Evolutionary conservation across 2,113 vertebrate species (phyloP).

Genomic region (Columba livia): DNA sequence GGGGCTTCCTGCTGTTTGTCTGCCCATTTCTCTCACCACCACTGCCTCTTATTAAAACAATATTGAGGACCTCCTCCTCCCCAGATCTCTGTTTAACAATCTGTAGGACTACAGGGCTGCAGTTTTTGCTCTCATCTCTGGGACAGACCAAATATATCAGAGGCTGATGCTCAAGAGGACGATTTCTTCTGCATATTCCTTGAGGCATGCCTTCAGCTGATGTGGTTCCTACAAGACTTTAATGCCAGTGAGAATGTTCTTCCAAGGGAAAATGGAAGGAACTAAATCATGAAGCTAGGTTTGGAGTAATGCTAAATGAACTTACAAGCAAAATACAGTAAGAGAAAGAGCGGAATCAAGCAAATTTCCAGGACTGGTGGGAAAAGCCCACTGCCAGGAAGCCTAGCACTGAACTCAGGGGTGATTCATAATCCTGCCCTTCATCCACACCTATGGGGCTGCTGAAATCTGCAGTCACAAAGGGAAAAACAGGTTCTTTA

Average conservation of each 20-base stretch:
- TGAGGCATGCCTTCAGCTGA: not conserved
- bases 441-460: not conserved
- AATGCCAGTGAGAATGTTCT: not conserved
- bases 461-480: not conserved
- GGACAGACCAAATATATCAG: not conserved
- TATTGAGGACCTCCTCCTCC: not conserved
- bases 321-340: not conserved
- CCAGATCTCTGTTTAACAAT: not conserved
- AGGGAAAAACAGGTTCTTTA: not conserved
- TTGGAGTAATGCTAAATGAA: not conserved
- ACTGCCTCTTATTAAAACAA: not conserved
- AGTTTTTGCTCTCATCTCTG: not conserved
- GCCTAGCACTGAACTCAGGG: not conserved
- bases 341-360: not conserved
- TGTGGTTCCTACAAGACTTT: not conserved
- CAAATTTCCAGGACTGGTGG: not conserved
- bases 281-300: not conserved
- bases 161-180: not conserved
- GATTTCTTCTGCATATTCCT: not conserved
- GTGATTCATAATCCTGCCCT: not conserved
- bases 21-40: not conserved
- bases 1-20: not conserved
- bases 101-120: not conserved
- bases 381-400: not conserved
- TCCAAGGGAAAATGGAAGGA: not conserved